Conservation (phyloP, 1,140 invertebrate genomes). For the Phortica variegata region DNA sequence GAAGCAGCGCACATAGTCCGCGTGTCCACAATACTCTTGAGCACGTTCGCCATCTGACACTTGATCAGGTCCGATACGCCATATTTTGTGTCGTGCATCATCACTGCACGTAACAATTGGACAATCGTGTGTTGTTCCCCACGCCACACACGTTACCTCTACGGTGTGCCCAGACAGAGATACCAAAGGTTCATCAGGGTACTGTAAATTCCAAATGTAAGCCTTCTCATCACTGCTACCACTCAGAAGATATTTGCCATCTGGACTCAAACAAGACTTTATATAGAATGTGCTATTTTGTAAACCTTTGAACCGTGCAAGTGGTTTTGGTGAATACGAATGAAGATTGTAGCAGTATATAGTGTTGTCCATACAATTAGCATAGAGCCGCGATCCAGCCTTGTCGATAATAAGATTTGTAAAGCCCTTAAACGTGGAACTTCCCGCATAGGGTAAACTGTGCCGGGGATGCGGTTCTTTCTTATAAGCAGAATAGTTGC, state of each 20-base stretch:
- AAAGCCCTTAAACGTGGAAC: constrained; percentile 71
- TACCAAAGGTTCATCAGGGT: constrained; percentile 65
- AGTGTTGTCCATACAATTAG: constrained; percentile 80
- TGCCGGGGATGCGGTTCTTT: constrained; percentile 71
- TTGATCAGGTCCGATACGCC: constrained; percentile 63
- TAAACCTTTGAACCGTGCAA: constrained; percentile 68
- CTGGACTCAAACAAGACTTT: constrained; percentile 75
- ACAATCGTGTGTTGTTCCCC: constrained; percentile 63
- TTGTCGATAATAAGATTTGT: constrained; percentile 76
- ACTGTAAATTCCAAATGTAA: constrained; percentile 78
- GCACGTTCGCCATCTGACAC: constrained; percentile 58
- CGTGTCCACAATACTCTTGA: constrained; percentile 59
- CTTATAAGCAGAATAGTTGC: constrained; percentile 72
- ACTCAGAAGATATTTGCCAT: constrained; percentile 76
- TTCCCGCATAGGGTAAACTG: constrained; percentile 70
- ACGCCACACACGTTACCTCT: constrained; percentile 83
- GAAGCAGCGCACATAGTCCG: constrained; percentile 58
- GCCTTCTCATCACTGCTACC: constrained; percentile 82
- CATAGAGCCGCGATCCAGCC: constrained; percentile 70
- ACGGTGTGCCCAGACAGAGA: constrained; percentile 72
- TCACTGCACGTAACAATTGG: constrained; percentile 79
- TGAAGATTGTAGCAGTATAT: constrained; percentile 83
- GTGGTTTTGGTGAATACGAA: constrained; percentile 67
- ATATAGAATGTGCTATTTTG: constrained; percentile 80
- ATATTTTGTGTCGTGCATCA: constrained; percentile 74